These are phyloP conservation scores for Zygogramma bicolorata DNA, from an alignment of 2,888 invertebrate genomes.

Conservation along the genomic window DNA sequence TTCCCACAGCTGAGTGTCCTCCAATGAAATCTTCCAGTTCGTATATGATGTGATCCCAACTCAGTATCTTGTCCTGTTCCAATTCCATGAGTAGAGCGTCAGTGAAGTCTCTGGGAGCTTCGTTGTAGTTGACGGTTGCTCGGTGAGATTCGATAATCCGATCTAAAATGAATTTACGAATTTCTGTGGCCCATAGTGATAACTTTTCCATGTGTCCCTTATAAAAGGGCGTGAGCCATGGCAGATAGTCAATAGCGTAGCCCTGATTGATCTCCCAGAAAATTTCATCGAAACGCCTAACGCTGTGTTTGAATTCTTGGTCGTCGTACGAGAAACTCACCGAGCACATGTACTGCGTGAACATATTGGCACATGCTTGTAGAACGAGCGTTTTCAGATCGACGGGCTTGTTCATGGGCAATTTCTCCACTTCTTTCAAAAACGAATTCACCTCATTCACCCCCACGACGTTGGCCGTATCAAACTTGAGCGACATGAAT, in stretches of 20 bases:
- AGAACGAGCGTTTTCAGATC: constrained; percentile 80
- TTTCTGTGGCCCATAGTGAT: constrained; percentile 76
- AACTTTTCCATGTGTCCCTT: constrained; percentile 76
- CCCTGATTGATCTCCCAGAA: constrained; percentile 94
- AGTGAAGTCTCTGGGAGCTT: constrained; percentile 80
- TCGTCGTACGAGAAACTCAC: constrained; percentile 80
- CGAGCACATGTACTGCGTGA: constrained; percentile 89
- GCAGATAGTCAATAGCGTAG: constrained; percentile 87
- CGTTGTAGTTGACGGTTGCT: constrained; percentile 70
- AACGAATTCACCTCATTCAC: constrained; percentile 75
- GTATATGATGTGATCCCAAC: constrained; percentile 83
- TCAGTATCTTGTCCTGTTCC: constrained; percentile 71
- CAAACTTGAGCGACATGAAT: constrained; percentile 78
- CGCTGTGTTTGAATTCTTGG: constrained; percentile 75
- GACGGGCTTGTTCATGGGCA: constrained; percentile 66
- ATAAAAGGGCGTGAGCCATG: constrained; percentile 84
- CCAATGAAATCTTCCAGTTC: constrained; percentile 90
- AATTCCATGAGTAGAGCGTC: constrained; percentile 82
- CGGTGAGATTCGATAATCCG: constrained; percentile 74
- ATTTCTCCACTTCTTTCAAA: constrained; percentile 69
- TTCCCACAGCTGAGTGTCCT: constrained; percentile 89
- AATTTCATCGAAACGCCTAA: constrained; percentile 83
- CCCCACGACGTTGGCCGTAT: constrained; percentile 79
- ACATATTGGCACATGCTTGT: constrained; percentile 85
- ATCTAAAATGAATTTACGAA: constrained; percentile 80